Evolutionary conservation across 2,113 vertebrate genomes (phyloP), one percentile per base, ranked within the genome.

Genomic region (Melanerpes aurifrons): DNA sequence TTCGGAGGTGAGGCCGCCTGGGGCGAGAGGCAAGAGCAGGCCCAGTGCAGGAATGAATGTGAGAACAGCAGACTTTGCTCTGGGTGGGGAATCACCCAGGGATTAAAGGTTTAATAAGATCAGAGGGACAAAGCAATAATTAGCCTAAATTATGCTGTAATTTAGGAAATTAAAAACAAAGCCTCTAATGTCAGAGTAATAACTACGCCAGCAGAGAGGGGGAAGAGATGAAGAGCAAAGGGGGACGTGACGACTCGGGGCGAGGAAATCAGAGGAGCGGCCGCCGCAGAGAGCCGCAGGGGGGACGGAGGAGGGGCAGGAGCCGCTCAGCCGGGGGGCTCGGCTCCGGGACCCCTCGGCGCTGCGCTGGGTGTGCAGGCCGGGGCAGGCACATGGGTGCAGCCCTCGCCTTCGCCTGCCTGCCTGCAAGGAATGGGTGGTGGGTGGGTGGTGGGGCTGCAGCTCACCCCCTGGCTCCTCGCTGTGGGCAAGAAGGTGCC

Each of bases 81-180:
- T 90, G 94, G 96, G 94, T 95, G 95, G 95, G 95, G 94, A 96
- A 96, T 88, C 95, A 94, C 93, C 10, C 26, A 82, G 92, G 95
- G 94, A 95, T 96, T 96, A 95, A 96, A 96, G 95, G 94, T 95
- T 96, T 96, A 96, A 96, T 95, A 96, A 96, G 93, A 96, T 96
- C 96, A 96, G 96, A 96, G 90, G 94, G 94, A 96, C 94, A 91
- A 96, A 96, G 95, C 94, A 96, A 96, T 96, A 96, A 96, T 96
- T 96, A 96, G 95, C 86, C 85, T 91, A 94, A 96, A 96, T 95
- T 96, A 96, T 95, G 96, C 96, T 95, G 90, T 96, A 96, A 96
- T 96, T 96, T 96, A 96, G 93, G 95, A 95, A 96, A 96, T 96
- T 95, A 96, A 96, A 96, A 96, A 96, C 95, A 96, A 96, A 96